Base-by-base conservation (phyloP, 2,797 vertebrate species). In the Enteromius treurensis region DNA sequence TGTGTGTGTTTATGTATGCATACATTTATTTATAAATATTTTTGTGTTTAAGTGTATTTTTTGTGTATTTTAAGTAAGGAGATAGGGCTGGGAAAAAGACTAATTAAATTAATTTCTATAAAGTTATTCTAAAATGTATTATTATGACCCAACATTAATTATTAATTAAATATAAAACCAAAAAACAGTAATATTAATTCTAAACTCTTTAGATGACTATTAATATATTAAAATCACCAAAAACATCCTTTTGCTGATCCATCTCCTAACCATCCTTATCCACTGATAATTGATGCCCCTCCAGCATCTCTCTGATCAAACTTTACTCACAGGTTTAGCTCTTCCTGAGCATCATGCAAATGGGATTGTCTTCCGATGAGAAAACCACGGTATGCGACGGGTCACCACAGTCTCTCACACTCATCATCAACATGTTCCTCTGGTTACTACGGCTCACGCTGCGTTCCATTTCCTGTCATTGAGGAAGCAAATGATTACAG, bases 391-490 rank as follows among this genome's bases (percentile, higher is more conserved):
- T 9, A 29, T 55, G 4, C 40, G 49, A 37, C 11, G 49, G 77
- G 78, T 74, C 68, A 62, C 7, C 14, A 2, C 90, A 86, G 89
- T 91, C 88, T 89, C 86, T 78, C 62, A 82, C 84, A 86, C 87
- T 87, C 79, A 42, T 87, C 79, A 42, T 67, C 71, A 60, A 40
- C 32, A 17, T 34, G 71, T 64, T 65, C 14, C 60, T 82, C 14
- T 13, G 58, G 60, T 82, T 82, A 64, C 40, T 51, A 23, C n/a
- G 19, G 32, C 60, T 74, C 79, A 60, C 6, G 42, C 79, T 58
- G 79, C 19, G 68, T 1, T 71, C 42, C 32, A 75, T 75, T 75
- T 75, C 80, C 80, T 53, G 17, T 26, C 60, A 13, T 62, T 29
- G 68, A 81, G 79, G 79, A 73, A 81, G 69, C 40, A 15, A 15